Conservation (phyloP, 2,888 invertebrate species). For the Drosophila colorata region DNA sequence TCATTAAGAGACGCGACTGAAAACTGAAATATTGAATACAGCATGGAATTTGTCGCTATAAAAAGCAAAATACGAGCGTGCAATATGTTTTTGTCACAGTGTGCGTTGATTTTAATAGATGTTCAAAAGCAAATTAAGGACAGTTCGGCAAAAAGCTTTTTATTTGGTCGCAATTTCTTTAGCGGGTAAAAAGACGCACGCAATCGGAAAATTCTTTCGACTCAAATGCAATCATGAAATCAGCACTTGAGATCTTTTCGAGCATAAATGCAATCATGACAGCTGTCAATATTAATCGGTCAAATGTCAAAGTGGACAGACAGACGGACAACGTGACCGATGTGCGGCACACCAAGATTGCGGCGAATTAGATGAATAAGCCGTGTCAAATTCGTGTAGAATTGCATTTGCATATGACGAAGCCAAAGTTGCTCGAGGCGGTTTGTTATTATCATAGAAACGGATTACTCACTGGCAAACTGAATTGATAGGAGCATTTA, state of each 20-base stretch:
- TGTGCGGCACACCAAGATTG: conserved; percentile 50
- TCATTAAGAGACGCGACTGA: conserved; percentile 38
- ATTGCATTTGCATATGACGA: conserved; percentile 69
- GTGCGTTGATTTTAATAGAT: conserved; percentile 42
- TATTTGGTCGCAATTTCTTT: conserved; percentile 11
- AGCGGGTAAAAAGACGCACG: conserved; percentile 12
- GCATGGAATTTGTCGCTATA: conserved; percentile 58
- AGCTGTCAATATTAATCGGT: conserved; percentile 77
- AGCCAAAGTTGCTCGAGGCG: conserved; percentile 16
- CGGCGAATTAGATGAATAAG: conserved; percentile 66
- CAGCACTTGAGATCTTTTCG: conserved; percentile 47
- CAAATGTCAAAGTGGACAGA: conserved; percentile 57
- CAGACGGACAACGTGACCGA: conserved; percentile 50
- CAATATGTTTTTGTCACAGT: conserved; percentile 14
- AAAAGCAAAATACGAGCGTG: conserved; percentile 33
- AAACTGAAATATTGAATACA: conserved; percentile 57
- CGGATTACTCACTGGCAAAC: conserved; percentile 45
- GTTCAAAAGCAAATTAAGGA: conserved; percentile 44
- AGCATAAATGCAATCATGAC: conserved; percentile 72
- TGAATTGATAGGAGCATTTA: conserved; percentile 68
- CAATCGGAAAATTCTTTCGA: conserved; percentile 36
- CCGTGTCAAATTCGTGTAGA: conserved; percentile 45
- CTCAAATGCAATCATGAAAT: conserved; percentile 40
- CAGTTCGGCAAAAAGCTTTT: conserved; percentile 32
- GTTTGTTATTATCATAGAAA: conserved; percentile 28